Base-by-base conservation (phyloP, 2,888 invertebrate genomes). In the Gastracanthus pulcherrimus region DNA sequence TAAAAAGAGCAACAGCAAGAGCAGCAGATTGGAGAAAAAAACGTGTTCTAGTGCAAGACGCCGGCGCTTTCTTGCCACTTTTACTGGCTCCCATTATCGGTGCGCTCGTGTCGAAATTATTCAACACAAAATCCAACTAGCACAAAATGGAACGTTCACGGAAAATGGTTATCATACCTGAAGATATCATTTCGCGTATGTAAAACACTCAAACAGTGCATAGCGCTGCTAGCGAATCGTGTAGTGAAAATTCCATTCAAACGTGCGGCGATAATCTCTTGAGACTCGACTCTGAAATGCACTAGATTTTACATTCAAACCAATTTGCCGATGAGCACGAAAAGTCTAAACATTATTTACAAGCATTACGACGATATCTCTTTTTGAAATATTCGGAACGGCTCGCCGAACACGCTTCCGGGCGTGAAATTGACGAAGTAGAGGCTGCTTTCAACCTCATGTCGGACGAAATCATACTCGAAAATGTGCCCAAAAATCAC, bases 141-240 rank as follows among this genome's bases (percentile, higher is more conserved):
- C 1, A 19, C 5, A 38, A 16, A 16, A 83, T 83, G 76, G 78
- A 81, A 26, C 79, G 75, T 11, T 58, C 81, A 13, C 41, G 74
- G 13, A 82, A 79, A 76, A 81, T 83, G 76, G 74, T 80, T 2
- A 67, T 81, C 0, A 51, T 76, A 3, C 79, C 76, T 0, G 72
- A 79, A 31, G 67, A 79, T n/a, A 2, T 16, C 7, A 13, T 29
- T 9, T 11, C 29, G 7, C 13, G 29, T 29, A 4, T 58, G 3
- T 11, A 60, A 31, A 23, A 34, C 11, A 7, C 9, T 2, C 60
- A 29, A 34, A 29, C 26, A 16, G 31, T 7, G 1, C 11, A 29
- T 0, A 19, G 16, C 2, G 31, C 2, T 2, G 13, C 60, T 36
- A 23, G 0, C 31, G 60, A 29, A 31, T 9, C 9, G 16, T 23